A percentile compares a stretch with the other conserved stretches of the same genome.
These are phyloP conservation scores for Mythimna loreyi DNA, from an alignment of 2,888 invertebrate species.

Conservation along the genomic window DNA sequence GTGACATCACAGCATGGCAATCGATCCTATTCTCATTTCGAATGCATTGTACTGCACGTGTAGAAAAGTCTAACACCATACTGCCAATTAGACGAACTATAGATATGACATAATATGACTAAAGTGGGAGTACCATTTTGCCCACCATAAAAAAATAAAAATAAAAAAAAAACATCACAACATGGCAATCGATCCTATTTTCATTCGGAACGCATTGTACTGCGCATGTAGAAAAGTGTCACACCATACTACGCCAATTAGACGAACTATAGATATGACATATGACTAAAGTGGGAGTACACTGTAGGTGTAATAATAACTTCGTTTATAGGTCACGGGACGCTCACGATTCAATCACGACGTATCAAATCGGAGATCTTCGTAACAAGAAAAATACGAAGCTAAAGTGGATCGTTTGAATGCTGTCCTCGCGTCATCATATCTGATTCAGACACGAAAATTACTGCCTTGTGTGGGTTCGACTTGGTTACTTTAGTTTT, in stretches of 20 bases:
- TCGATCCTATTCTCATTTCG: no score
- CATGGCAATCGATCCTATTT: no score
- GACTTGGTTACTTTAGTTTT: neutral
- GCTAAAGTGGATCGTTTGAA: conserved; percentile 39
- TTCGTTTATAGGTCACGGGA: conserved; percentile 60
- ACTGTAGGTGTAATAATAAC: conserved; percentile 59
- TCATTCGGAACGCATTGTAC: no score
- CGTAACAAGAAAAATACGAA: conserved; percentile 46
- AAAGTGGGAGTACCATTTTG: no score
- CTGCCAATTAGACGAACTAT: no score
- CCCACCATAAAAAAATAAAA: no score
- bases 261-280: neutral
- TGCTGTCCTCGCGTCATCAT: conserved; percentile 24
- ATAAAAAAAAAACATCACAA: no score
- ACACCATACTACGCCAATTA: conserved; percentile 9
- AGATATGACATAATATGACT: no score
- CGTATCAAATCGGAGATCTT: conserved; percentile 47
- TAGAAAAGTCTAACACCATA: no score
- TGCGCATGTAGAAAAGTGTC: neutral
- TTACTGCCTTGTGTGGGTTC: conserved; percentile 38
- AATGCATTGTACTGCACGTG: no score
- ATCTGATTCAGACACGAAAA: conserved; percentile 54
- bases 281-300: conserved; percentile 23
- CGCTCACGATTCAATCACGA: conserved; percentile 66
- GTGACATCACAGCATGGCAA: no score